Evolutionary conservation across 1,140 invertebrate species (phyloP), one percentile per base, ranked within the genome.

Genomic region (Solenopsis invicta): DNA sequence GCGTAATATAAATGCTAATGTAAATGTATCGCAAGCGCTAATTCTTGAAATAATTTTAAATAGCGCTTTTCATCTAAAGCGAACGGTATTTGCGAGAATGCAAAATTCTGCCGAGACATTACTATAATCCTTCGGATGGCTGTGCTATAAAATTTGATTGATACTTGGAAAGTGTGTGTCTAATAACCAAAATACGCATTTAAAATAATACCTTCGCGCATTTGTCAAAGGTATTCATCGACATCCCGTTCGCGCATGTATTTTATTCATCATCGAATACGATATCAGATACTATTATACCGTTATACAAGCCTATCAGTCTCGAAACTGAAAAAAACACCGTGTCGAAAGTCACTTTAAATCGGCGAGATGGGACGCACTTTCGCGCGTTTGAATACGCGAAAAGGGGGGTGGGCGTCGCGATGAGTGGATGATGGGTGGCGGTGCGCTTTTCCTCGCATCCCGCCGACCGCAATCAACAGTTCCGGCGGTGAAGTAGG

Each of bases 381-480:
- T 86, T 71, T 86, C 66, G 66, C 74, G 66, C 66, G 74, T 41
- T 34, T 18, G 45, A 77, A 74, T 66, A 54, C 74, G 48, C 71
- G 45, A 37, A 2, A 18, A 48, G 52, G 50, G 52, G 50, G 67
- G 62, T 59, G 72, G 54, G 50, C 62, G 34, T 66, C 21, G 59
- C 48, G 45, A 29, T 45, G 48, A 50, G 56, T 74, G 48, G 75
- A 24, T 50, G 56, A 24, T 64, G 76, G 52, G 86, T 85, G 87
- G 77, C 75, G 81, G 80, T 69, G 21, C 37, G 69, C 48, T 90
- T 88, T 88, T 90, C 54, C 81, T 85, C 67, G 77, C 34, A 52
- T 84, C 66, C 86, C 59, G 82, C 86, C 88, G 90, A 92, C 91
- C 90, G 90, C 90, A 88, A 91, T 91, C 89, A 91, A 77, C 89